phyloP scores from a whole-genome alignment of 2,113 vertebrate genomes.

The Daboia siamensis region DNA sequence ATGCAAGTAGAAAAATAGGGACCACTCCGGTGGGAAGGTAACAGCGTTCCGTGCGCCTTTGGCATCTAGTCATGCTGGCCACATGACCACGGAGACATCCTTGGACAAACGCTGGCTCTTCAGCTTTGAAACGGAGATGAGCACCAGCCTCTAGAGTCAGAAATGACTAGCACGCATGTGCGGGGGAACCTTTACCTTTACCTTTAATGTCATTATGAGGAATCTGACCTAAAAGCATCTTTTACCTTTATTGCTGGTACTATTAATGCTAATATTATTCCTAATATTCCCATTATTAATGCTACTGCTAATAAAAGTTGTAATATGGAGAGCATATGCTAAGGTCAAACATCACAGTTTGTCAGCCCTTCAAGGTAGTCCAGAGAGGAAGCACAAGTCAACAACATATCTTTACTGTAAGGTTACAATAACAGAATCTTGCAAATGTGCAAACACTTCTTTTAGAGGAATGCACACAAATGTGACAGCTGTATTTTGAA shows the following conservation, averaged over 20 bases:
- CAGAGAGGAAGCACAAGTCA: neutral
- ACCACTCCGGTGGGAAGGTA: too few species aligned
- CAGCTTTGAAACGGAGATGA: too few species aligned
- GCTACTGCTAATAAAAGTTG: neutral
- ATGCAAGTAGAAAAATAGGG: too few species aligned
- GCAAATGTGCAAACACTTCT: neutral
- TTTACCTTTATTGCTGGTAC: neutral
- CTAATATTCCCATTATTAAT: neutral
- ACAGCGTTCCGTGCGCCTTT: too few species aligned
- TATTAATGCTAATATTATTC: neutral
- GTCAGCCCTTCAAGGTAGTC: neutral
- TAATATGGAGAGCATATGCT: neutral
- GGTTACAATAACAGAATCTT: neutral
- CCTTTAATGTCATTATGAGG: neutral
- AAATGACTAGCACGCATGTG: too few species aligned
- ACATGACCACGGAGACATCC: too few species aligned
- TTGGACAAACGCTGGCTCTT: too few species aligned
- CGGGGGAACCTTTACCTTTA: too few species aligned
- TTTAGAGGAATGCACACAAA: neutral
- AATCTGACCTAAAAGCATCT: neutral
- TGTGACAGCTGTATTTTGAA: neutral
- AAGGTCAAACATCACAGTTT: neutral
- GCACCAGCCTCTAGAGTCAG: too few species aligned
- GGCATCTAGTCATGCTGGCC: too few species aligned
- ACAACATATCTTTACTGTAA: too few species aligned